phyloP scores from a whole-genome alignment of 35 echinoderm and acorn worm genomes.

The Ophiothrix spiculata region DNA sequence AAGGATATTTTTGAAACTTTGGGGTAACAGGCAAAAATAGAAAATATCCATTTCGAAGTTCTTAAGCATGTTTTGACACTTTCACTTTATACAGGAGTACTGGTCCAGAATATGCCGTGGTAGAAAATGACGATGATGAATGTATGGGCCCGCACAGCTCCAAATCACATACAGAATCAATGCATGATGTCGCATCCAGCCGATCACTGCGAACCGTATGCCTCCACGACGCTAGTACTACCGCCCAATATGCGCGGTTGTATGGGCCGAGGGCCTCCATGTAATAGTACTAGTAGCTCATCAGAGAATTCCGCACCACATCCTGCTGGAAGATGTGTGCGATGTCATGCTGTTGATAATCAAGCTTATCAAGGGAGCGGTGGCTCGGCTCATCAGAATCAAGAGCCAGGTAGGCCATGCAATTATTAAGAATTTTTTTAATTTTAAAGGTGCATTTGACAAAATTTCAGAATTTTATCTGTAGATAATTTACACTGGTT shows the following conservation, averaged over 20 bases:
- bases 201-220: slow-evolving; percentile 54
- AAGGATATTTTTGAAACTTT: no score
- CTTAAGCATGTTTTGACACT: no score
- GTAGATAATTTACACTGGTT: no score
- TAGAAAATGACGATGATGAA: slow-evolving; percentile 7
- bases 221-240: slow-evolving; percentile 67
- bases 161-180: not conserved
- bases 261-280: slow-evolving; percentile 36
- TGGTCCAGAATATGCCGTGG: not conserved
- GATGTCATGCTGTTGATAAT: slow-evolving; percentile 1
- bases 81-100: not conserved
- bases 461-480: no score
- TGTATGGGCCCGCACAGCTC: not conserved
- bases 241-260: slow-evolving; percentile 60
- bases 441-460: no score
- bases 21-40: no score
- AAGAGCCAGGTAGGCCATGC: no score
- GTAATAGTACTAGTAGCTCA: slow-evolving; percentile 58
- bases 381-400: slow-evolving; percentile 1
- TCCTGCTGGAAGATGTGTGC: not conserved
- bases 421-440: no score
- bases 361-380: slow-evolving; percentile 13
- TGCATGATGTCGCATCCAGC: not conserved
- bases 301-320: not conserved
- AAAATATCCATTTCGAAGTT: no score